phyloP scores from a whole-genome alignment of 2,888 invertebrate genomes.

The Dolomedes plantarius region DNA sequence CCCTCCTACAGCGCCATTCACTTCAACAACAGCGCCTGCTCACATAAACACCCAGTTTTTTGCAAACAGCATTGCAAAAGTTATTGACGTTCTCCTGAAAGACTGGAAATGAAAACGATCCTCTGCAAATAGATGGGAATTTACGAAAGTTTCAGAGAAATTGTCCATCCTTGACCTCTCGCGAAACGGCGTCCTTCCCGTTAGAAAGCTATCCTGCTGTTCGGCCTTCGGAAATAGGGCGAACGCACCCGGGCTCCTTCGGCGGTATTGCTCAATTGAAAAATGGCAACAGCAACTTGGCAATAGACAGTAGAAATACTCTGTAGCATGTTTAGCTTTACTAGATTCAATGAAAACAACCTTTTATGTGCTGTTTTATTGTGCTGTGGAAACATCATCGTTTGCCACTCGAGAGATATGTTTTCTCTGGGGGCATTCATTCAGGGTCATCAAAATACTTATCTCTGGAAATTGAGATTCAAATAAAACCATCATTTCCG shows the following conservation, averaged over 20 bases:
- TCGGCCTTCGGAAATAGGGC: slow-evolving; percentile 3
- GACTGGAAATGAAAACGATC: too few relatives aligned
- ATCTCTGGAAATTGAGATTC: too few relatives aligned
- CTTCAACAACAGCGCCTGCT: too few relatives aligned
- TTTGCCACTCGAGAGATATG: too few relatives aligned
- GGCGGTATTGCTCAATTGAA: neutral
- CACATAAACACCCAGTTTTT: too few relatives aligned
- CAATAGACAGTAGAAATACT: neutral
- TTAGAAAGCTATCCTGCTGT: neutral
- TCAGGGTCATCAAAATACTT: too few relatives aligned
- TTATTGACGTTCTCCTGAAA: too few relatives aligned
- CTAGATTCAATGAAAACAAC: neutral
- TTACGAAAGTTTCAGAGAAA: neutral
- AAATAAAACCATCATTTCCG: too few relatives aligned
- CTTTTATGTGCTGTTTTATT: neutral
- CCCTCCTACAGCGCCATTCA: too few relatives aligned
- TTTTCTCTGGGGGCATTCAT: too few relatives aligned
- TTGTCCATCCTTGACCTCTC: slow-evolving; percentile 16
- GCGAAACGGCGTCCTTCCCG: neutral
- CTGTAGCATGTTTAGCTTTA: neutral
- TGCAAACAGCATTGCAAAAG: too few relatives aligned
- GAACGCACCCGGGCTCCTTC: neutral
- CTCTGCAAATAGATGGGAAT: neutral
- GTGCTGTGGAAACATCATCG: too few relatives aligned
- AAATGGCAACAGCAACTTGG: neutral